phyloP scores from a whole-genome alignment of 2,113 vertebrate genomes.

The Herpailurus yagouaroundi region DNA sequence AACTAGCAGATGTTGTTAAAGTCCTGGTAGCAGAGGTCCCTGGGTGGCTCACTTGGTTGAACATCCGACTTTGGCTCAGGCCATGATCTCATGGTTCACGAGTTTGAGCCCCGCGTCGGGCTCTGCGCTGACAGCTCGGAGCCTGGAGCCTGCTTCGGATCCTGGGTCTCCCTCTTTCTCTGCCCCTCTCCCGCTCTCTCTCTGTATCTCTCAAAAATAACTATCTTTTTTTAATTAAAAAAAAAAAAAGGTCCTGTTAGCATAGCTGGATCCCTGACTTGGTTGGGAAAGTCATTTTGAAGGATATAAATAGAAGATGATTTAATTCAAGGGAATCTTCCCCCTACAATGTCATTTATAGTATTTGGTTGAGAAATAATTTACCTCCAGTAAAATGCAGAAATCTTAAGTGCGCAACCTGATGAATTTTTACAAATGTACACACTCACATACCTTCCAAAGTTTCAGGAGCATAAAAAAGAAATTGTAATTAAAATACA shows the following conservation, averaged over 20 bases:
- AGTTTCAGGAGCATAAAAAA: conserved; percentile 47
- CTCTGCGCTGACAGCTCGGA: too few species aligned
- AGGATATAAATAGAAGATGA: conserved; percentile 25
- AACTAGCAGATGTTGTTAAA: too few species aligned
- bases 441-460: neutral
- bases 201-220: too few species aligned
- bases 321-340: conserved; percentile 46
- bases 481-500: conserved; percentile 36
- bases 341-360: neutral
- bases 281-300: conserved; percentile 9
- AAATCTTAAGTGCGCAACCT: conserved; percentile 17
- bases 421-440: conserved; percentile 44
- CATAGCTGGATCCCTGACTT: neutral
- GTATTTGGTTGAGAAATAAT: conserved; percentile 55
- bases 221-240: too few species aligned
- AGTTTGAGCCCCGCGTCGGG: too few species aligned
- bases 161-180: too few species aligned
- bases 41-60: too few species aligned
- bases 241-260: neutral
- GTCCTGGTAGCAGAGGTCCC: too few species aligned
- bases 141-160: too few species aligned
- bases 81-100: too few species aligned
- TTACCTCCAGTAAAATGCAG: conserved; percentile 22
- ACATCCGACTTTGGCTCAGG: too few species aligned
- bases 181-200: too few species aligned